A percentile compares a stretch with the other conserved stretches of the same genome.
Evolutionary conservation across 2,797 vertebrate species (phyloP).

Genomic region (Typhlichthys subterraneus): DNA sequence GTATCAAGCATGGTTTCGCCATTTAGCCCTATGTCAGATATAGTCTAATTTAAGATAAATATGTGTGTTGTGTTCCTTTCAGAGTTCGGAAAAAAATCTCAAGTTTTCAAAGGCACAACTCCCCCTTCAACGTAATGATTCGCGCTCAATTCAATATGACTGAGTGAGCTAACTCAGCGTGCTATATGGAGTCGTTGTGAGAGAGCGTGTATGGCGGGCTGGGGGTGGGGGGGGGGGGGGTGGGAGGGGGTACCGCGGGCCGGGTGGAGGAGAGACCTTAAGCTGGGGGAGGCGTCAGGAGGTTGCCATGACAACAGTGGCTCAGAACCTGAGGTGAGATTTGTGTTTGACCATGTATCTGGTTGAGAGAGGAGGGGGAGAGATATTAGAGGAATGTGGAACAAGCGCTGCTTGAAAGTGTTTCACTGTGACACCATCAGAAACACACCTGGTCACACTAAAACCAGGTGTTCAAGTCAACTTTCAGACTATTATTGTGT

Average conservation of each 20-base stretch:
- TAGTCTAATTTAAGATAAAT: no score
- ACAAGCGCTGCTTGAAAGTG: neutral
- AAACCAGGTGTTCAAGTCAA: no score
- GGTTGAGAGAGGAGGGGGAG: constrained; percentile 22
- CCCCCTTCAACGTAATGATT: constrained; percentile 83
- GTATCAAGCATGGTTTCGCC: no score
- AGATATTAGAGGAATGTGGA: neutral
- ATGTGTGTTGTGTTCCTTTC: no score
- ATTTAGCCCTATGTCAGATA: no score
- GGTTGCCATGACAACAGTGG: constrained; percentile 41
- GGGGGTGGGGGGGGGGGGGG: constrained; percentile 1
- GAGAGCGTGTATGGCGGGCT: constrained; percentile 38
- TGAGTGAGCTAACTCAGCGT: constrained; percentile 67
- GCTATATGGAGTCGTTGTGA: constrained; percentile 68
- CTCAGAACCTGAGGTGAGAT: constrained; percentile 96
- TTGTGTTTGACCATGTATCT: constrained; percentile 99
- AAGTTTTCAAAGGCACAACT: constrained; percentile 66
- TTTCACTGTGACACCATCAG: no score
- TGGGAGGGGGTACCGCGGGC: constrained; percentile 21
- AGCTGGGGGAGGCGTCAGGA: constrained; percentile 26
- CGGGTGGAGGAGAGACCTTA: constrained; percentile 43
- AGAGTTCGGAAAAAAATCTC: constrained; percentile 55
- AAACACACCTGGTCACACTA: no score
- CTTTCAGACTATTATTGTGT: no score
- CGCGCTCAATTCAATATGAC: constrained; percentile 87